Evolutionary conservation across 2,797 vertebrate species (phyloP), one percentile per base, ranked within the genome.

Genomic region (Sternarchorhynchus goeldii): DNA sequence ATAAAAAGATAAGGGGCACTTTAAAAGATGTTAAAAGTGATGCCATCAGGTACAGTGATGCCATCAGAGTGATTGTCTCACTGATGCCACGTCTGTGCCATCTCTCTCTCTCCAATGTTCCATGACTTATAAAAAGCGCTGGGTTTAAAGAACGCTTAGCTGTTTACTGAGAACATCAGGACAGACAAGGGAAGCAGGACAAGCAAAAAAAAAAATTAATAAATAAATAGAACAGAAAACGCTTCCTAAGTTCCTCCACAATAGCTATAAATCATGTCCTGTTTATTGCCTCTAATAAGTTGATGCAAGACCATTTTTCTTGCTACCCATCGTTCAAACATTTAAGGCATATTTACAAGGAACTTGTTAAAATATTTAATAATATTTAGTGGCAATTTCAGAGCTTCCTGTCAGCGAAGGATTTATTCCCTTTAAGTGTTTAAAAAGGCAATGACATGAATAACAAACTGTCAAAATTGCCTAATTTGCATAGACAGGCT

Each of bases 331-430:
- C 92, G 89, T 93, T 93, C 92, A 92, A 93, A 93, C 93, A 93
- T 94, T 94, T 94, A 93, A 90, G 92, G 91, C 93, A 91, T 94
- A 94, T 94, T 94, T 94, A 94, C 93, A 93, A 93, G 93, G 92
- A 94, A 94, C 92, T 94, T 94, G 94, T 94, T 94, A 94, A 94
- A 94, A 94, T 94, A 94, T 93, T 94, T 94, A 94, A 94, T 94
- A 94, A 93, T 93, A 94, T 94, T 94, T 94, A 94, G 93, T 93
- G 93, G 92, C 92, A 94, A 94, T 94, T 94, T 94, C 91, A 82
- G 89, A 90, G 87, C 90, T 84, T 90, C 90, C 92, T 90, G 92
- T 92, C 93, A 91, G 18, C 21, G 53, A 59, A 83, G 86, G 89
- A 94, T 94, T 93, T 93, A 94, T 86, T 81, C 84, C 86, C 91